Evolutionary conservation across 2,797 vertebrate genomes (phyloP).

Genomic region (Synanceia verrucosa): DNA sequence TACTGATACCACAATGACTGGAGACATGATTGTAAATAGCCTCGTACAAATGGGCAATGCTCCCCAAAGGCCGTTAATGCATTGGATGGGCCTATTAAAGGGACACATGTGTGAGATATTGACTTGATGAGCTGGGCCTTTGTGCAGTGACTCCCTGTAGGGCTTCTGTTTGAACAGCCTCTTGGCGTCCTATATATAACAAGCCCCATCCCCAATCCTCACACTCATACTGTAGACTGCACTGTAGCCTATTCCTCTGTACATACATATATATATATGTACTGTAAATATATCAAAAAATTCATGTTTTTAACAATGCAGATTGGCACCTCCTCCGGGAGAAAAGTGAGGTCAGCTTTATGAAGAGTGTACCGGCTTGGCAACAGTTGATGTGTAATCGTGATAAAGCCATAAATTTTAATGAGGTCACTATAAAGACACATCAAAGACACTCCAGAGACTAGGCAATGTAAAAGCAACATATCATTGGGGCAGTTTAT

Average conservation of each 20-base stretch:
- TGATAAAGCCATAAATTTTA: constrained; percentile 1
- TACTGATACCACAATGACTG: background rate
- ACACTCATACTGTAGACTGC: constrained; percentile 60
- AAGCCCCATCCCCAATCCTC: constrained; percentile 23
- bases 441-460: background rate
- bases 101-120: constrained; percentile 43
- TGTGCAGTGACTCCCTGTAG: constrained; percentile 47
- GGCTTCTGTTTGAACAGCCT: constrained; percentile 35
- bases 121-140: constrained; percentile 51
- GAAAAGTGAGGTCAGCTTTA: background rate
- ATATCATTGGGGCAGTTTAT: background rate
- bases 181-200: constrained; percentile 61
- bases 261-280: constrained; percentile 36
- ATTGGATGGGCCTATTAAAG: constrained; percentile 25
- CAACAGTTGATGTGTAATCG: background rate
- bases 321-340: constrained; percentile 3
- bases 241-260: constrained; percentile 52
- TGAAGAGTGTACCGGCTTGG: background rate
- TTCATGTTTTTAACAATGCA: constrained; percentile 18
- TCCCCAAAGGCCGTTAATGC: constrained; percentile 5
- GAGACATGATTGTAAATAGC: constrained; percentile 51
- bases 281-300: too few relatives aligned
- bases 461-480: background rate
- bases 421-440: background rate
- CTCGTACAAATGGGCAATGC: constrained; percentile 3